phyloP scores from a whole-genome alignment of 2,113 vertebrate species.

The Riparia riparia region DNA sequence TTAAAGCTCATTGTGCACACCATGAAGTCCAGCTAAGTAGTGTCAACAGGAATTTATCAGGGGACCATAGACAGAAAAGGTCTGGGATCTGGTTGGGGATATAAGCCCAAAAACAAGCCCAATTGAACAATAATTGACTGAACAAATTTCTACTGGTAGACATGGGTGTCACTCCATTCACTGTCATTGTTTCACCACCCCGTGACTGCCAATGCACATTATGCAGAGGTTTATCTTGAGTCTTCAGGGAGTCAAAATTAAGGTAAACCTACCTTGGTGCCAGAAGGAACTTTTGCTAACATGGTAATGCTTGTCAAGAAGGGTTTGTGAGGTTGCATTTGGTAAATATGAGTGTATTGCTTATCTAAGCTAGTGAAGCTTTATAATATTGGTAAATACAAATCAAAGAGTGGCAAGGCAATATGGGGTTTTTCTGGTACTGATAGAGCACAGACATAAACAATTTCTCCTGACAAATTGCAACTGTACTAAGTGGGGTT shows the following conservation, averaged over 20 bases:
- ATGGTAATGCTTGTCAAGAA: not conserved
- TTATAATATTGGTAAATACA: not conserved
- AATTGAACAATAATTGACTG: not conserved
- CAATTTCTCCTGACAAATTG: not conserved
- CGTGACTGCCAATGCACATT: not conserved
- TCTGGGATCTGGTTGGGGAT: accelerated
- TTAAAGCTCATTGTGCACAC: not conserved
- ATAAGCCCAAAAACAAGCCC: not conserved
- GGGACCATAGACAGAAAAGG: accelerated
- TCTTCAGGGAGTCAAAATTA: not conserved
- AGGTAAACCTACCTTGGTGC: accelerated
- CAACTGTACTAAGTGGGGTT: not conserved
- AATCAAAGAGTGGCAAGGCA: not conserved
- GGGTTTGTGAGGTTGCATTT: not conserved
- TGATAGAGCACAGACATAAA: not conserved
- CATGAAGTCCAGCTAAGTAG: not conserved
- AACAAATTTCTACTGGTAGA: not conserved
- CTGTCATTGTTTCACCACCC: not conserved
- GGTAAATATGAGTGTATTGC: not conserved
- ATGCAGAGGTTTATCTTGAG: not conserved
- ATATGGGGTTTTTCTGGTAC: not conserved
- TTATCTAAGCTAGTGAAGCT: not conserved
- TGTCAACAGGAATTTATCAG: not conserved
- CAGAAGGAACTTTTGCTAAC: not conserved
- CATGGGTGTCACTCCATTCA: not conserved